phyloP scores from a whole-genome alignment of 2,797 vertebrate species.

The Craterocephalus amniculus region DNA sequence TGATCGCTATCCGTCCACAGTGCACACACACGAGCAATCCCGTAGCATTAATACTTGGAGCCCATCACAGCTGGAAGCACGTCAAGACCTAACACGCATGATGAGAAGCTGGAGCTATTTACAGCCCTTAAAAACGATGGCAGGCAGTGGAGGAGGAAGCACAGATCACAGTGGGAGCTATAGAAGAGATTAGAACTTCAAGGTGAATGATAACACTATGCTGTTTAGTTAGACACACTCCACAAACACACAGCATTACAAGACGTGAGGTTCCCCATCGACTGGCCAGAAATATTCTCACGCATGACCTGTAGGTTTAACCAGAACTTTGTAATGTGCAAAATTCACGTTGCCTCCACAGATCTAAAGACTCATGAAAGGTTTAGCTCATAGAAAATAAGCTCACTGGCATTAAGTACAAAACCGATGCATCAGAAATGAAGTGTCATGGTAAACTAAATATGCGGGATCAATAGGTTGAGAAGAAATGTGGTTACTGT shows the following conservation, averaged over 20 bases:
- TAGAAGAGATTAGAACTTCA: slow-evolving; percentile 21
- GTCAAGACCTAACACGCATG: slow-evolving; percentile 40
- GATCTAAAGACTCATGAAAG: too few relatives aligned
- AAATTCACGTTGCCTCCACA: too few relatives aligned
- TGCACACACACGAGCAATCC: slow-evolving; percentile 29
- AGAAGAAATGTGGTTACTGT: too few relatives aligned
- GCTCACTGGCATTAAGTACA: too few relatives aligned
- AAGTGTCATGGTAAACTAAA: too few relatives aligned
- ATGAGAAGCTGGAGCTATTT: slow-evolving; percentile 45
- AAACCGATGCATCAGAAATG: too few relatives aligned
- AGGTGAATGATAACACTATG: slow-evolving; percentile 24
- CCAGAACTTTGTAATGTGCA: too few relatives aligned
- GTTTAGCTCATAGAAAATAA: too few relatives aligned
- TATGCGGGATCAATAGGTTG: too few relatives aligned
- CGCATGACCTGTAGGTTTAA: too few relatives aligned
- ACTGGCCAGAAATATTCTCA: too few relatives aligned
- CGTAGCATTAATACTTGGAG: slow-evolving; percentile 52
- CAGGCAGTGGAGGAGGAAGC: slow-evolving; percentile 2
- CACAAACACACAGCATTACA: not conserved
- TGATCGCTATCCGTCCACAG: slow-evolving; percentile 31
- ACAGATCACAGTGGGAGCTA: slow-evolving; percentile 33
- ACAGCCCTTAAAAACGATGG: slow-evolving; percentile 37
- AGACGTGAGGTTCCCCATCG: too few relatives aligned
- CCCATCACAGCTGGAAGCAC: slow-evolving; percentile 41
- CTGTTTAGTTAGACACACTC: not conserved